A percentile compares a stretch with the other conserved stretches of the same genome.
Evolutionary conservation across 2,888 invertebrate species (phyloP).

Genomic region (Seira sanloemensis): DNA sequence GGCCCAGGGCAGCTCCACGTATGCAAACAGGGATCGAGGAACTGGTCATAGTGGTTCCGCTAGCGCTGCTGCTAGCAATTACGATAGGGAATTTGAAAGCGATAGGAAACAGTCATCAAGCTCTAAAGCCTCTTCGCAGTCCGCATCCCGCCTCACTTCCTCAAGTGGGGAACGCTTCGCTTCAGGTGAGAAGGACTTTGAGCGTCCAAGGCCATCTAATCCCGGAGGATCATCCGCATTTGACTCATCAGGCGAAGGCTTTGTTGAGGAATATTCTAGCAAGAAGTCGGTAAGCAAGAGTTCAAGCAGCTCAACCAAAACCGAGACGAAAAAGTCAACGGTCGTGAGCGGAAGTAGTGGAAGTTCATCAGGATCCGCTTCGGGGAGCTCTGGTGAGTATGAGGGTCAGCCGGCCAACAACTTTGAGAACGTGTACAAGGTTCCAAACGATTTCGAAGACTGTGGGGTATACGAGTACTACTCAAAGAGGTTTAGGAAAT

Average conservation of each 20-base stretch:
- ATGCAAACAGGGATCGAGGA: slow-evolving; percentile 15
- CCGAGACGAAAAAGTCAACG: slow-evolving; percentile 20
- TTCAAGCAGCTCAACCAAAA: slow-evolving; percentile 25
- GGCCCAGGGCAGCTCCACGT: slow-evolving; percentile 25
- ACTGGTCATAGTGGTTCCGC: slow-evolving; percentile 10
- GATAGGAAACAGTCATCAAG: slow-evolving; percentile 1
- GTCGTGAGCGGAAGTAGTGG: background rate
- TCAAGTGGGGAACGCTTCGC: background rate
- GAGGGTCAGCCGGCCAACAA: slow-evolving; percentile 32
- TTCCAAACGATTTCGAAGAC: slow-evolving; percentile 42
- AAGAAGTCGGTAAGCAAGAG: slow-evolving; percentile 29
- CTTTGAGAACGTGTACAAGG: slow-evolving; percentile 28
- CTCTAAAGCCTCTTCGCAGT: too few relatives aligned
- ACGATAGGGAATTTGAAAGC: slow-evolving; percentile 9
- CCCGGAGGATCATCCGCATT: background rate
- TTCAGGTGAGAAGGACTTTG: slow-evolving; percentile 14
- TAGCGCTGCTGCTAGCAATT: slow-evolving; percentile 26
- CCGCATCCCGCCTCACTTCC: too few relatives aligned
- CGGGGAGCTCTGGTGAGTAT: background rate
- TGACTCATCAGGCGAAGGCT: background rate
- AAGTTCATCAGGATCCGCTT: background rate
- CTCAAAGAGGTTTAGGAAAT: slow-evolving; percentile 43
- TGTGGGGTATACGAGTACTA: slow-evolving; percentile 53
- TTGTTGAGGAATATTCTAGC: slow-evolving; percentile 26
- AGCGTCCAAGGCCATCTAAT: background rate